Evolutionary conservation across 1,140 invertebrate genomes (phyloP).

Genomic region (Antheraea pernyi): DNA sequence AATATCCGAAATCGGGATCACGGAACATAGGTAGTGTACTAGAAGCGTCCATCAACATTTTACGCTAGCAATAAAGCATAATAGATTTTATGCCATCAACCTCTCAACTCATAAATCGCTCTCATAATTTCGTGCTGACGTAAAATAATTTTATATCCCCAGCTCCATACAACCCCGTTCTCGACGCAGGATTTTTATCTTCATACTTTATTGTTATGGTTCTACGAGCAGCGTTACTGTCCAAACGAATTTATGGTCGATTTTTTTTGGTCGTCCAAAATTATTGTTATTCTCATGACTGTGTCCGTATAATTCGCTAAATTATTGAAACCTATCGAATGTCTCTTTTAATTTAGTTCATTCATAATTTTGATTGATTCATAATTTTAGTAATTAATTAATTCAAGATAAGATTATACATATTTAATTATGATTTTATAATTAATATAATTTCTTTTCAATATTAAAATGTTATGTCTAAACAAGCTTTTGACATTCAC

Average conservation of each 20-base stretch:
- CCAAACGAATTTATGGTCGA: slow-evolving; percentile 3
- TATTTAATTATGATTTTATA: too few species aligned
- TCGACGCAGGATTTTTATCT: slow-evolving; percentile 3
- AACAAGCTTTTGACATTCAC: too few species aligned
- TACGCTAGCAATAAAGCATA: slow-evolving; percentile 9
- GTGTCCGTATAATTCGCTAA: neutral
- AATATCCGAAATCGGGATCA: neutral
- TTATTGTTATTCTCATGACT: neutral
- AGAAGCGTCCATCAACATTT: slow-evolving; percentile 9
- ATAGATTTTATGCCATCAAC: slow-evolving; percentile 16
- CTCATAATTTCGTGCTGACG: slow-evolving; percentile 13
- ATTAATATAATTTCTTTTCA: too few species aligned
- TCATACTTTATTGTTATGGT: slow-evolving; percentile 9
- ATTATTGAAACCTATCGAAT: neutral
- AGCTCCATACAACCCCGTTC: slow-evolving; percentile 10
- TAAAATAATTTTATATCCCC: slow-evolving; percentile 16
- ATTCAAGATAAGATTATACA: too few species aligned
- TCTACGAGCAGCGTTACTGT: slow-evolving; percentile 2
- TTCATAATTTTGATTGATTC: too few species aligned
- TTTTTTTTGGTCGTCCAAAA: neutral
- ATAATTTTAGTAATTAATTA: too few species aligned
- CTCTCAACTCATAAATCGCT: slow-evolving; percentile 13
- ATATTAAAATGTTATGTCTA: too few species aligned
- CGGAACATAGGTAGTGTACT: neutral
- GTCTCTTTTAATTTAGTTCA: too few species aligned